Evolutionary conservation across 1,140 invertebrate species (phyloP).

Genomic region (Aphis gossypii): DNA sequence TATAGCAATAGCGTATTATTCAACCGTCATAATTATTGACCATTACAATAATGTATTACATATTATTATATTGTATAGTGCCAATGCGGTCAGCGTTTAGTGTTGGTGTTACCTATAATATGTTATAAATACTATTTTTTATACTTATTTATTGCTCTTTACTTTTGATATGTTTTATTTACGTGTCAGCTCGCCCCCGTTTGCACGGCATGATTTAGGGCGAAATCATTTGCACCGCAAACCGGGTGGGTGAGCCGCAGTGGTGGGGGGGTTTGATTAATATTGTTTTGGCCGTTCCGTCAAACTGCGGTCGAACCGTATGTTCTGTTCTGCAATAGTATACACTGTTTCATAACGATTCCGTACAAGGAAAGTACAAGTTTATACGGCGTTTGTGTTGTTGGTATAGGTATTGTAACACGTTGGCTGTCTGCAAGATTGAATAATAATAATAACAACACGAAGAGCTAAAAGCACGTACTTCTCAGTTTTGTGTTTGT

Average conservation of each 20-base stretch:
- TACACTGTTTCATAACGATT: constrained; percentile 11
- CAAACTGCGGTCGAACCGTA: constrained; percentile 23
- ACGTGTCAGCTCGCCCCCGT: not conserved
- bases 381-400: not conserved
- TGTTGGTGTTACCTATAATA: not conserved
- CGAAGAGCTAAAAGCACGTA: not conserved
- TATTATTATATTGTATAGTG: not conserved
- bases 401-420: not conserved
- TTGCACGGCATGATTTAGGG: not conserved
- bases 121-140: not conserved
- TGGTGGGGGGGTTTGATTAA: not conserved
- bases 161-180: not conserved
- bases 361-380: constrained; percentile 55
- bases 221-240: constrained; percentile 1
- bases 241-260: not conserved
- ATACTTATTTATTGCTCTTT: not conserved
- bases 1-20: not conserved
- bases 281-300: constrained; percentile 50
- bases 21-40: not conserved
- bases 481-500: not conserved
- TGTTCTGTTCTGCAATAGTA: constrained; percentile 21
- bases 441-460: not conserved
- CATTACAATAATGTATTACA: not conserved
- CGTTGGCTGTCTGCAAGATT: not conserved
- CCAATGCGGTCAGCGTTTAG: not conserved